These are phyloP conservation scores for Rhineura floridana DNA, from an alignment of 2,113 vertebrate genomes.

Conservation along the genomic window DNA sequence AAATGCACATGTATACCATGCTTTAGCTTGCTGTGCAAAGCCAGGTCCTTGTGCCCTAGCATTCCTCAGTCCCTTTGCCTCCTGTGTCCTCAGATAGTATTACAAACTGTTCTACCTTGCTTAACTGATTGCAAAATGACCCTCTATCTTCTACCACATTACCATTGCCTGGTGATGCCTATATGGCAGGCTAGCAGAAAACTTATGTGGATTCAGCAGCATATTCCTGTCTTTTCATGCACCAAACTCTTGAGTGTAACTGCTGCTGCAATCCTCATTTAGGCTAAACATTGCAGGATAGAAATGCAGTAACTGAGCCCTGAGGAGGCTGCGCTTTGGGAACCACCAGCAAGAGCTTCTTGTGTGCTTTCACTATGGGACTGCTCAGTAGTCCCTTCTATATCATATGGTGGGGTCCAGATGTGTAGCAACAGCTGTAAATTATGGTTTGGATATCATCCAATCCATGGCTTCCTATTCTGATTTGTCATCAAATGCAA, in stretches of 20 bases:
- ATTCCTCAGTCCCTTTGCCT: background rate
- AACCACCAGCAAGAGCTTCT: background rate
- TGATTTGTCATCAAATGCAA: no score
- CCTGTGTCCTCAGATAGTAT: background rate
- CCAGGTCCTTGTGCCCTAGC: background rate
- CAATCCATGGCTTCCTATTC: no score
- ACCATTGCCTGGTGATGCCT: background rate
- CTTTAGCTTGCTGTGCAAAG: no score
- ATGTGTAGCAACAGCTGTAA: background rate
- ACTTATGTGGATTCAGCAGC: background rate
- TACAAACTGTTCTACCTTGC: background rate
- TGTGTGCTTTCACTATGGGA: background rate
- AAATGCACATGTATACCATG: background rate
- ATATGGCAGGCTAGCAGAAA: background rate
- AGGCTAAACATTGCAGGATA: background rate
- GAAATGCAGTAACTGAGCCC: background rate
- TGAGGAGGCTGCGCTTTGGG: background rate
- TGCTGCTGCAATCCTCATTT: background rate
- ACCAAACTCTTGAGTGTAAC: background rate
- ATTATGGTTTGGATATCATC: background rate
- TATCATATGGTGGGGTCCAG: background rate
- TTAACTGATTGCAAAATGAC: background rate
- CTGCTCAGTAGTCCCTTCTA: background rate
- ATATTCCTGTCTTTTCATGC: background rate
- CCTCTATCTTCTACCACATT: background rate